Evolutionary conservation across 2,888 invertebrate genomes (phyloP).

Genomic region (Tolmerus cingulatus): DNA sequence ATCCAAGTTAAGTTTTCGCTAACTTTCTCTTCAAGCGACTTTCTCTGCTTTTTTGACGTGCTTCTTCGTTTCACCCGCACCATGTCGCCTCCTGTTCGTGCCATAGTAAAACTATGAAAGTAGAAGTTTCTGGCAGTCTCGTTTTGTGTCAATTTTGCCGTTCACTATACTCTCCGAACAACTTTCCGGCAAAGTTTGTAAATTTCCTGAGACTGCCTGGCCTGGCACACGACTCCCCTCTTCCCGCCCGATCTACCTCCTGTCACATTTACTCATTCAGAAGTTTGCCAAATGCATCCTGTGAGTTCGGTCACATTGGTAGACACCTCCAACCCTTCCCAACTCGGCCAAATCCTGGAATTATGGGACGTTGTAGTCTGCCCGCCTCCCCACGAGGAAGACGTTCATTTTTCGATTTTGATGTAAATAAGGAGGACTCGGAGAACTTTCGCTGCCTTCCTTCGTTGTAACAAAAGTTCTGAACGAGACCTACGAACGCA

Average conservation of each 20-base stretch:
- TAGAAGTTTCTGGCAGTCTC: neutral
- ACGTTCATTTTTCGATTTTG: constrained; percentile 19
- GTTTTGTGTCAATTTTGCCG: constrained; percentile 14
- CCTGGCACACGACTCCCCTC: neutral
- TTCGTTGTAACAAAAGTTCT: neutral
- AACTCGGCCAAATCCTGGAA: neutral
- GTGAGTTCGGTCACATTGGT: neutral
- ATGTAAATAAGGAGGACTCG: constrained; percentile 3
- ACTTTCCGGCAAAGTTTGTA: constrained; percentile 3
- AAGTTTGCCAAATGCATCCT: constrained; percentile 7
- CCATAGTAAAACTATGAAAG: neutral
- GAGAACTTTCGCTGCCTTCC: constrained; percentile 4
- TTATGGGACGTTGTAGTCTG: constrained; percentile 18
- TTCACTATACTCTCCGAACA: constrained; percentile 3
- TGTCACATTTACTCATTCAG: neutral
- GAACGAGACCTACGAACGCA: neutral
- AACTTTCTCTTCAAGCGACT: neutral
- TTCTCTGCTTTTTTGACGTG: neutral
- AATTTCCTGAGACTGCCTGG: neutral
- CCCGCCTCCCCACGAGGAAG: neutral
- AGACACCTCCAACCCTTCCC: neutral
- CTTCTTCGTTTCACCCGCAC: neutral
- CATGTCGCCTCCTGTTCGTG: neutral
- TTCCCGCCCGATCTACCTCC: neutral
- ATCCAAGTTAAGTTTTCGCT: neutral